Conservation (phyloP, 1,140 invertebrate species). For the Euwallacea similis region DNA sequence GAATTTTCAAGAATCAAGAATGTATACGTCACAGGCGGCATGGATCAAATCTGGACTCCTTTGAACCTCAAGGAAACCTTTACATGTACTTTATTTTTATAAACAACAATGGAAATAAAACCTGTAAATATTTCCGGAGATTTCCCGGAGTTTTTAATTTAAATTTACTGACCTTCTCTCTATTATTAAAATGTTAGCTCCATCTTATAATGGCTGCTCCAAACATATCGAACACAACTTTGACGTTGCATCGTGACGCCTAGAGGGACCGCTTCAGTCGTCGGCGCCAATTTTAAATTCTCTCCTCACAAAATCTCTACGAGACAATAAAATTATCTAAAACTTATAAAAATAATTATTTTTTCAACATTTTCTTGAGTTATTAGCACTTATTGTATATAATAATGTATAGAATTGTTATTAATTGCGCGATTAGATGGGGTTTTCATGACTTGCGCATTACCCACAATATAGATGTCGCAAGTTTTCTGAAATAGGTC, state of each 20-base stretch:
- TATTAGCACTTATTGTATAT: neutral
- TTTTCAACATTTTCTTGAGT: neutral
- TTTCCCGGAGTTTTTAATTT: conserved; percentile 47
- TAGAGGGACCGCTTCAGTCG: conserved; percentile 23
- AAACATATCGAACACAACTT: conserved; percentile 47
- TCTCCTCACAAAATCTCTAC: neutral
- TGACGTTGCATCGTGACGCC: neutral
- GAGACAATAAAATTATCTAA: conserved; percentile 3
- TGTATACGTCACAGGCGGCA: neutral
- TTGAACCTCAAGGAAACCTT: too few relatives aligned
- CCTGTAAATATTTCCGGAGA: too few relatives aligned
- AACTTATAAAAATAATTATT: neutral
- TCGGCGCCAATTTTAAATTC: conserved; percentile 21
- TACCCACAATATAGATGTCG: conserved; percentile 6
- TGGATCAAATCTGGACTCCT: too few relatives aligned
- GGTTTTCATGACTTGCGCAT: conserved; percentile 13
- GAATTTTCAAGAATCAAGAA: neutral
- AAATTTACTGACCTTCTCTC: conserved; percentile 54
- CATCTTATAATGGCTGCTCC: conserved; percentile 50
- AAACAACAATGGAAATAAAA: too few relatives aligned
- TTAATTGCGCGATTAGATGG: too few relatives aligned
- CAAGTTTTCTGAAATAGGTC: conserved; percentile 9
- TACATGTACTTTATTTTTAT: too few relatives aligned
- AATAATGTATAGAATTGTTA: neutral
- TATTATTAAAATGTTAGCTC: conserved; percentile 54